Base-by-base conservation (phyloP, 2,797 vertebrate genomes). In the Clarias pachynema region DNA sequence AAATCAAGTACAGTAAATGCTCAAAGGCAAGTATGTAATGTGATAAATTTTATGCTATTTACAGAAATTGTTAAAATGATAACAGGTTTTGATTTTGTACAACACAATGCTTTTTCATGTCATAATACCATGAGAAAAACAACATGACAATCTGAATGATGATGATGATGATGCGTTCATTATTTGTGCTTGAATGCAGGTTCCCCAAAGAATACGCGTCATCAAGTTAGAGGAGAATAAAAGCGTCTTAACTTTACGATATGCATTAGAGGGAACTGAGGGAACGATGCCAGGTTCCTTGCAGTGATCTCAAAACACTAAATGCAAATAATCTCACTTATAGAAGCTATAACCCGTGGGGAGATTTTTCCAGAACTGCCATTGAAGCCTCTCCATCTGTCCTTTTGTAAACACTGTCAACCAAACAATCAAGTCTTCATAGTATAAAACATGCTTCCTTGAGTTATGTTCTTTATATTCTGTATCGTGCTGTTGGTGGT, bases 281-380 rank as follows among this genome's bases (percentile, higher is more conserved):
- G 65, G 72, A 69, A 86, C 40, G 31, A 49, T 84, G 75, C 70
- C 80, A 68, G 44, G 82, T 77, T 84, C 65, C 72, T 85, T 44
- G 60, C n/a, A 70, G 78, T 59, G 75, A 53, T 82, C 85, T 83
- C 49, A 2, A 66, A 26, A 83, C 78, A 87, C 77, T 88, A 70
- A 84, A 87, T 60, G 81, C 87, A 81, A 83, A 89, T 86, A 87
- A 87, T 66, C 85, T 82, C 82, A 29, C 68, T 88, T 78, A 81
- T 79, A 1, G 87, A 83, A 69, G 73, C 70, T 63, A 83, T 85
- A 83, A 82, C 87, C 62, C 75, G 59, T 31, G 15, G 26, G 44
- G 65, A 84, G 77, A 77, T 26, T 26, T 81, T 85, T 87, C 49
- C 57, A 60, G 75, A 75, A 77, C 62, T 31, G 29, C 44, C 31